These are phyloP conservation scores for Hafferia zeledoni DNA, from an alignment of 2,797 vertebrate genomes.

Conservation along the genomic window DNA sequence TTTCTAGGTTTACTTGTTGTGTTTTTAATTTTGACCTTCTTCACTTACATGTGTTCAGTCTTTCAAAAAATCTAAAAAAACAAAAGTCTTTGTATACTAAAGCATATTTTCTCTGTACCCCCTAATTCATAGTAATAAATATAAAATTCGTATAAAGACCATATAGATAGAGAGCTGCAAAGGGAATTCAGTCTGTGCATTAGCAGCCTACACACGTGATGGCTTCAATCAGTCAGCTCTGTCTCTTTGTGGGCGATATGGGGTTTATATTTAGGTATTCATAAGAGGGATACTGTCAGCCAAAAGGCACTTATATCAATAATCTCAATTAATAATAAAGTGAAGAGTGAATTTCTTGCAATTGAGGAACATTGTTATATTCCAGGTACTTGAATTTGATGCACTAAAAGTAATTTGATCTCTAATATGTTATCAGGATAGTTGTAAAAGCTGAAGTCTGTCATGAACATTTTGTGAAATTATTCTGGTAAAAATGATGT, in stretches of 20 bases:
- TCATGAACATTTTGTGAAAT: not conserved
- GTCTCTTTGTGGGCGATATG: not conserved
- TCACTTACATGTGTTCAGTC: not conserved
- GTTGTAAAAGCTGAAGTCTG: not conserved
- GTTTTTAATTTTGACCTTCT: not conserved
- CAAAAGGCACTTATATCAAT: not conserved
- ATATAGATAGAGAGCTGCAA: not conserved
- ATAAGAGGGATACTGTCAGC: not conserved
- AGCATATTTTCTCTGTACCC: not conserved
- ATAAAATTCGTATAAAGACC: not conserved
- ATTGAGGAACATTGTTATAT: not conserved
- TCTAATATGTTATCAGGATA: not conserved
- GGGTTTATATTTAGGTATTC: not conserved
- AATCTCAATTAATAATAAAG: not conserved
- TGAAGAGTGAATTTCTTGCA: not conserved
- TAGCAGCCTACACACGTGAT: not conserved
- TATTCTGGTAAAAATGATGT: not conserved
- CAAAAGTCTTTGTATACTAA: not conserved
- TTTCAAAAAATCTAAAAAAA: not conserved
- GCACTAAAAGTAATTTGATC: not conserved
- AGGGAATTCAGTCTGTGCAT: not conserved
- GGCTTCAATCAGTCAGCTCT: not conserved
- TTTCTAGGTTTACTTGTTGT: not conserved
- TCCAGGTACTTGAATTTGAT: not conserved
- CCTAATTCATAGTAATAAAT: not conserved